Evolutionary conservation across 2,797 vertebrate species (phyloP).

Genomic region (Muscicapa comitata): DNA sequence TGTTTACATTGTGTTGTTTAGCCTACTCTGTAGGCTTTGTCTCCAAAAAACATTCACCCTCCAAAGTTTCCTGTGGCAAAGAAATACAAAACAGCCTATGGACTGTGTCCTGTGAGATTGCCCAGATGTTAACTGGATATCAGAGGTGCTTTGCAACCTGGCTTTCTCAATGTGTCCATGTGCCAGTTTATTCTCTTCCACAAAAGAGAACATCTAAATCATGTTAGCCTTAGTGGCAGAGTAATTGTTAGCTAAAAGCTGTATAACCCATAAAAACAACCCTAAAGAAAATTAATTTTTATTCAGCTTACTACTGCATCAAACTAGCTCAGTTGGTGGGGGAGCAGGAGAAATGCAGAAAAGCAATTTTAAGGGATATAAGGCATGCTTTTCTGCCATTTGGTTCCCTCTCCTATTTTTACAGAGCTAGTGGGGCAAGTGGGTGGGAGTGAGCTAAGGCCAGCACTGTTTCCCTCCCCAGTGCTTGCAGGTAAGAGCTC

Average conservation of each 20-base stretch:
- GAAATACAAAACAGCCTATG: not conserved
- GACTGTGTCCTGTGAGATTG: accelerated
- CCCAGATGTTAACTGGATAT: not conserved
- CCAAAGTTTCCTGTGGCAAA: not conserved
- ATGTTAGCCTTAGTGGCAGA: not conserved
- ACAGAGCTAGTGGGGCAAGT: accelerated
- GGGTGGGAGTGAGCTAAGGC: not conserved
- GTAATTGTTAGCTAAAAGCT: not conserved
- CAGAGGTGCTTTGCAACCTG: not conserved
- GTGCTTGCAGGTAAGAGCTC: not conserved
- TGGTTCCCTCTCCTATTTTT: not conserved
- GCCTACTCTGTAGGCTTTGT: not conserved
- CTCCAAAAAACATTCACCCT: not conserved
- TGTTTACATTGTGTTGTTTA: not conserved
- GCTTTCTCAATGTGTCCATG: not conserved
- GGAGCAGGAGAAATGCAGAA: not conserved
- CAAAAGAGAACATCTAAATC: not conserved
- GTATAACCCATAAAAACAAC: not conserved
- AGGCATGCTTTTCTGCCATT: not conserved
- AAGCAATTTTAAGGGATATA: not conserved
- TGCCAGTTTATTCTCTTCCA: not conserved
- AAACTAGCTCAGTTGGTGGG: not conserved
- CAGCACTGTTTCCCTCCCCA: accelerated
- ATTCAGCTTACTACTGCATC: not conserved
- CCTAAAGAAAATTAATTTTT: not conserved